Conservation (phyloP, 2,888 invertebrate species). For the Caenorhabditis wallacei region DNA sequence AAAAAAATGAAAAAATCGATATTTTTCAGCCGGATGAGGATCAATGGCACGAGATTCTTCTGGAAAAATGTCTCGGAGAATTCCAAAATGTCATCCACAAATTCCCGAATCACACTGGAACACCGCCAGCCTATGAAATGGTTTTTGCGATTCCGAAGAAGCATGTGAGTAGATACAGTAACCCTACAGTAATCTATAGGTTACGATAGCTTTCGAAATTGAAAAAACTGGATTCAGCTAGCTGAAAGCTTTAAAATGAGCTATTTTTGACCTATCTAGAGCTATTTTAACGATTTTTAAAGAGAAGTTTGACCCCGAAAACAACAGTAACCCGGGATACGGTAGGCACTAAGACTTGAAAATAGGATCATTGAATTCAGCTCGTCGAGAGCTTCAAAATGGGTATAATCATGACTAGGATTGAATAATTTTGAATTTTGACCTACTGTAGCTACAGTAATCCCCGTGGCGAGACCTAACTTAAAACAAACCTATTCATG, state of each 20-base stretch:
- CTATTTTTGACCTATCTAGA: not conserved
- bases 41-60: constrained; percentile 64
- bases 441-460: not conserved
- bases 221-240: not conserved
- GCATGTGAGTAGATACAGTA: constrained; percentile 22
- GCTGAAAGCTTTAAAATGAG: not conserved
- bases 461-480: not conserved
- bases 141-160: constrained; percentile 55
- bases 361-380: too few relatives aligned
- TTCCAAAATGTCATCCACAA: constrained; percentile 22
- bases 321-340: not conserved
- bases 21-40: constrained; percentile 61
- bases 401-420: not conserved
- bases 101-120: constrained; percentile 71
- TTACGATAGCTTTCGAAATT: too few relatives aligned
- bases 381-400: not conserved
- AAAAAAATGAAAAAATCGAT: too few relatives aligned
- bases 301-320: not conserved
- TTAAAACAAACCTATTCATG: not conserved
- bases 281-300: not conserved
- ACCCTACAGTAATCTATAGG: not conserved
- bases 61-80: constrained; percentile 66
- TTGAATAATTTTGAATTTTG: not conserved
- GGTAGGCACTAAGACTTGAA: not conserved
- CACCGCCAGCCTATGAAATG: constrained; percentile 66